phyloP scores from a whole-genome alignment of 2,888 invertebrate species.

The Hydriomena furcata region DNA sequence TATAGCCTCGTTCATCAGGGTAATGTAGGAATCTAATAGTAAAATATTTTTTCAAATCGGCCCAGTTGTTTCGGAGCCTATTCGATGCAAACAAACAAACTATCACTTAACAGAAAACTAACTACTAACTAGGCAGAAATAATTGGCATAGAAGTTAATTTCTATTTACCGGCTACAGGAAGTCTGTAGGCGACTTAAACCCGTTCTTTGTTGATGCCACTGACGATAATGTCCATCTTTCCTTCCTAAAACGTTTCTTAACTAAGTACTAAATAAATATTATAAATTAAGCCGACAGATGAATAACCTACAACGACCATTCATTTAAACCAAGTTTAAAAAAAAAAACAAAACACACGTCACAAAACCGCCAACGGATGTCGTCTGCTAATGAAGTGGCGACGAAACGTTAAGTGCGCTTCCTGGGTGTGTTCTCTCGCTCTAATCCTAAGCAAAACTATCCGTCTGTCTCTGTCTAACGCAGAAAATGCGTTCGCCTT shows the following conservation, averaged over 20 bases:
- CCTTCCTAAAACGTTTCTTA: too few species aligned
- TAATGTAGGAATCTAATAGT: too few species aligned
- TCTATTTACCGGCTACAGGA: too few species aligned
- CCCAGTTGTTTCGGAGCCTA: too few species aligned
- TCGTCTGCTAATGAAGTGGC: constrained; percentile 63
- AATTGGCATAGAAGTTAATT: too few species aligned
- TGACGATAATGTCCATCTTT: too few species aligned
- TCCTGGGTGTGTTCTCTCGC: constrained; percentile 41
- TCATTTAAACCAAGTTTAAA: constrained; percentile 21
- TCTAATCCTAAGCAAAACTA: constrained; percentile 39
- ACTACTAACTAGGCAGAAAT: too few species aligned
- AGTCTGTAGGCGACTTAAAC: too few species aligned
- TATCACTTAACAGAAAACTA: background rate
- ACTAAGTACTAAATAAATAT: constrained; percentile 35
- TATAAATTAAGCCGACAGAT: constrained; percentile 26
- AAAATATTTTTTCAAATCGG: too few species aligned
- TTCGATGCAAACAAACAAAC: too few species aligned
- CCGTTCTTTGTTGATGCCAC: too few species aligned
- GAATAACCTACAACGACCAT: constrained; percentile 19
- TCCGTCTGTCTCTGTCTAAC: constrained; percentile 43
- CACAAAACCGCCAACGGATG: constrained; percentile 53
- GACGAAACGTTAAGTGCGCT: constrained; percentile 50
- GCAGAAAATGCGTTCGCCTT: constrained; percentile 47
- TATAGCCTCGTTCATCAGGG: too few species aligned
- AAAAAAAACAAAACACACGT: constrained; percentile 36